Evolutionary conservation across 2,113 vertebrate species (phyloP).

Genomic region (Glaucidium brasilianum): DNA sequence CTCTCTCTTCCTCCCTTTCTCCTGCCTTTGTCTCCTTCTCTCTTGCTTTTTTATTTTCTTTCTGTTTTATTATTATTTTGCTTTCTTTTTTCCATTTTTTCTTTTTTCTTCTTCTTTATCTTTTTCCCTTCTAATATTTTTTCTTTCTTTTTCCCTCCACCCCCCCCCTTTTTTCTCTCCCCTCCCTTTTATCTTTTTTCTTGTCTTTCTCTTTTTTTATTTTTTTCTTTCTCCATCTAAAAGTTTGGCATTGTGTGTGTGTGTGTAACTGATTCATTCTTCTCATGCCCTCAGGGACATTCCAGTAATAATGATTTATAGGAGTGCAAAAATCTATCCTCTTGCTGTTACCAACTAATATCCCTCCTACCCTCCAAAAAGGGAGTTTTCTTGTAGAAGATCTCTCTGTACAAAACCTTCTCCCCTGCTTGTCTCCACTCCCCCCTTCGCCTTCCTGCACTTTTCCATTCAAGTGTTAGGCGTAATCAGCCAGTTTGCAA

Average conservation of each 20-base stretch:
- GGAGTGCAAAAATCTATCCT: slow-evolving; percentile 45
- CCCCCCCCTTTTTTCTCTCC: fast-evolving
- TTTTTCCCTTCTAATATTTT: too few species aligned
- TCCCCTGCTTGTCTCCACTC: background rate
- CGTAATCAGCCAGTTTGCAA: background rate
- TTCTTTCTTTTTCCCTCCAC: too few species aligned
- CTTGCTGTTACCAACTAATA: slow-evolving; percentile 27
- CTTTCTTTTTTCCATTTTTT: background rate
- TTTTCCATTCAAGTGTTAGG: background rate
- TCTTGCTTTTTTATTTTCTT: background rate
- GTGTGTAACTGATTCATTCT: slow-evolving; percentile 50
- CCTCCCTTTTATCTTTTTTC: background rate
- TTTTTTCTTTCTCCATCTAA: background rate
- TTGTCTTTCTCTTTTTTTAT: background rate
- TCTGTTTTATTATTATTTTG: background rate
- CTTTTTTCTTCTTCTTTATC: background rate
- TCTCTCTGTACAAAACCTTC: background rate
- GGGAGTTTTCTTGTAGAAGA: background rate
- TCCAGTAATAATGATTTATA: slow-evolving; percentile 74
- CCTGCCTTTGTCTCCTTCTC: background rate
- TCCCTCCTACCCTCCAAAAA: slow-evolving; percentile 40
- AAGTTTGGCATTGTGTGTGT: slow-evolving; percentile 23
- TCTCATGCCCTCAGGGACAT: slow-evolving; percentile 45
- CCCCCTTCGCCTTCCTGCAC: background rate
- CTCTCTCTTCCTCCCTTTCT: background rate